These are phyloP conservation scores for Actinia tenebrosa DNA, from an alignment of 64 coral and sea anemone genomes.

Conservation along the genomic window DNA sequence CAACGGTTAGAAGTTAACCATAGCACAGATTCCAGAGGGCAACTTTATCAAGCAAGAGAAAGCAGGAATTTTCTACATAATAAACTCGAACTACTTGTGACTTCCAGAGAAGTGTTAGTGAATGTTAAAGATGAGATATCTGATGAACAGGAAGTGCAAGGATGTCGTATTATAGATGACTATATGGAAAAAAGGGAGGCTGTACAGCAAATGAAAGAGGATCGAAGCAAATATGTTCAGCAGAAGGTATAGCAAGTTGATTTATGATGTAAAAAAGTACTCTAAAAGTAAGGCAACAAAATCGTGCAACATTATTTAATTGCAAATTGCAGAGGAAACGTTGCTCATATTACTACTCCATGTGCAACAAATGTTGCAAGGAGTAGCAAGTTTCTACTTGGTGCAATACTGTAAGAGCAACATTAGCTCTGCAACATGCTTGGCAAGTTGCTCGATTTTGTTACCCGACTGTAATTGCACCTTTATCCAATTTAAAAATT, in stretches of 20 bases:
- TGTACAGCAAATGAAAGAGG: conserved; percentile 44
- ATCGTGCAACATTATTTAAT: background rate
- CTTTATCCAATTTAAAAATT: no score
- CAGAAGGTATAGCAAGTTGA: conserved; percentile 55
- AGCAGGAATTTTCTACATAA: conserved; percentile 10
- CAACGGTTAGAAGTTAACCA: background rate
- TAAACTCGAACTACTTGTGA: background rate
- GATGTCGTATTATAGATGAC: conserved; percentile 19
- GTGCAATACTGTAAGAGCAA: no score
- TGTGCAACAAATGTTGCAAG: no score
- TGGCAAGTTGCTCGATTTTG: no score
- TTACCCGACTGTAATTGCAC: no score
- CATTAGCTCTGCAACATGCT: no score
- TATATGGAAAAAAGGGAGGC: conserved; percentile 47
- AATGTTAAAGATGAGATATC: background rate
- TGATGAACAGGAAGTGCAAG: background rate
- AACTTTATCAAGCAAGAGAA: conserved; percentile 8
- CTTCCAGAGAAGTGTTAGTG: background rate
- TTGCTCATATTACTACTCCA: no score
- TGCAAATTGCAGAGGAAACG: no score
- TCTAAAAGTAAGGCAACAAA: no score
- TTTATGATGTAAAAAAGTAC: no score
- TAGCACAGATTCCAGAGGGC: conserved; percentile 3
- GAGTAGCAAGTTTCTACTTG: no score
- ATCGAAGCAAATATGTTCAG: conserved; percentile 53